These are phyloP conservation scores for Albula glossodonta DNA, from an alignment of 2,113 vertebrate genomes.

Conservation along the genomic window DNA sequence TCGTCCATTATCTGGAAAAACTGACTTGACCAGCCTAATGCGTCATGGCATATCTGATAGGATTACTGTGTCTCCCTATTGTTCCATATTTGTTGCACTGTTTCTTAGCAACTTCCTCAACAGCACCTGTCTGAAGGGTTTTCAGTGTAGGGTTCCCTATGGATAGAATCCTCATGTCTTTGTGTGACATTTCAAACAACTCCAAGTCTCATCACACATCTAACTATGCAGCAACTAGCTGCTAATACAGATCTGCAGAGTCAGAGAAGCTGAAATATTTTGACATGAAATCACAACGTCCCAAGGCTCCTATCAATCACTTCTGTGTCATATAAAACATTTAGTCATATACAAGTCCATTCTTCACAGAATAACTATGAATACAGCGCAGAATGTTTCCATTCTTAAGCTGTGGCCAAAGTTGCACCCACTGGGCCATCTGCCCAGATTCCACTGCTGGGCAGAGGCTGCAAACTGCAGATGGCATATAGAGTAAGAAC, in stretches of 20 bases:
- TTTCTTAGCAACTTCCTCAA: conserved; percentile 27
- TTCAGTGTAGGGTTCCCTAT: background rate
- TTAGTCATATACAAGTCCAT: background rate
- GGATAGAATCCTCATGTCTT: background rate
- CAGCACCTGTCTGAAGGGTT: conserved; percentile 7
- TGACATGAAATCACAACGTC: background rate
- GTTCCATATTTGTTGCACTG: conserved; percentile 14
- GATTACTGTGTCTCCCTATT: conserved; percentile 23
- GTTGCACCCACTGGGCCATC: background rate
- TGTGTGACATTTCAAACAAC: too few relatives aligned
- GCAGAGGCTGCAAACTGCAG: background rate
- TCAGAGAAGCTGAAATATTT: background rate
- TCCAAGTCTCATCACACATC: too few relatives aligned
- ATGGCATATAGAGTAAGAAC: background rate
- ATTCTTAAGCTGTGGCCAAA: background rate
- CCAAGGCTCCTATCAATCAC: background rate
- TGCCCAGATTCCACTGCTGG: background rate
- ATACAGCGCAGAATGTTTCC: background rate
- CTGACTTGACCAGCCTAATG: conserved; percentile 22
- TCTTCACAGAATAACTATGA: background rate
- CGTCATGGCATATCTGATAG: conserved; percentile 24
- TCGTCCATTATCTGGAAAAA: conserved; percentile 29
- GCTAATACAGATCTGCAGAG: background rate
- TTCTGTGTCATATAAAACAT: background rate
- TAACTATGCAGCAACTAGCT: background rate